Base-by-base conservation (phyloP, 2,888 invertebrate genomes). In the Eurytoma adleriae region DNA sequence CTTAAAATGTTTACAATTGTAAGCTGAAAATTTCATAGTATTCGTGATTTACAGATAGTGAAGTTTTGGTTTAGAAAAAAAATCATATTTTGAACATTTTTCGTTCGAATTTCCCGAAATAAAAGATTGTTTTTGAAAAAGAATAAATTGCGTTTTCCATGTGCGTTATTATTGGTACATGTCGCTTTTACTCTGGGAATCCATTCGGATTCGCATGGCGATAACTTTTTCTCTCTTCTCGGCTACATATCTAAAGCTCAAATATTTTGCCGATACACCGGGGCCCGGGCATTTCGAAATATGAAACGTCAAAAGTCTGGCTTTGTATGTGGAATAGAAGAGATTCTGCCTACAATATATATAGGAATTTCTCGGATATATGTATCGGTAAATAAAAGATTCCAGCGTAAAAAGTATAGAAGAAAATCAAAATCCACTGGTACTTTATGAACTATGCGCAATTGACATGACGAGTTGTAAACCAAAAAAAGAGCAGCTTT, bases 241-340 rank as follows among this genome's bases (percentile, higher is more conserved):
- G 54, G 69, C 62, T 75, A 61, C 59, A 68, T 20, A 54, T 40
- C 64, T 18, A 52, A 14, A 57, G 48, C 61, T 75, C 67, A 59
- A 75, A 75, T 68, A 59, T 74, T 74, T 54, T 59, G 27, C 75
- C 59, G 48, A 59, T 75, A 50, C 18, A 48, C n/a, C 14, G 13
- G 70, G 40, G 12, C 12, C 24, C 50, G 18, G n/a, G 50, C 76
- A n/a, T 54, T 76, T 61, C 61, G 54, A 75, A 66, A 67, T 69
- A 54, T 69, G 40, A 75, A 64, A 73, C 73, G 64, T 73, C 54
- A 73, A 73, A 75, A 69, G 62, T 69, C 54, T 20, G 10, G 24
- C 52, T 4, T 27, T 50, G 30, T 40, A 54, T 73, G 20, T 14
- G 5, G 14, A 52, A 57, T 48, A 14, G 64, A 40, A 40, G 54